Conservation (phyloP, 2,888 invertebrate species). For the Sminthurinus aureus region DNA sequence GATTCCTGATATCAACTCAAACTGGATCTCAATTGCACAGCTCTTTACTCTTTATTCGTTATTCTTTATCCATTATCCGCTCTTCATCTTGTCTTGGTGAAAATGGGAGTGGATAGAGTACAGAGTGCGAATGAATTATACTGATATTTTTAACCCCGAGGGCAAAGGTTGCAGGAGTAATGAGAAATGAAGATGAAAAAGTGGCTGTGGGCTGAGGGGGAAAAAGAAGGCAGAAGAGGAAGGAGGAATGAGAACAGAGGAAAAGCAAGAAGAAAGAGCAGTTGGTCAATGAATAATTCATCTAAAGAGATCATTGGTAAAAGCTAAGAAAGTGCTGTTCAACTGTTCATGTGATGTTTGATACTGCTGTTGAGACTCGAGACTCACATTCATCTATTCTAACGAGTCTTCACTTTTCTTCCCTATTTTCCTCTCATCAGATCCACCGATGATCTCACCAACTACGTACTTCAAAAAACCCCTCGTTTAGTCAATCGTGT, state of each 20-base stretch:
- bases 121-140: neutral
- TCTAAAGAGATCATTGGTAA: neutral
- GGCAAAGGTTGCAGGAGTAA: neutral
- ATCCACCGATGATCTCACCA: neutral
- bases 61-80: no score
- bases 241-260: neutral
- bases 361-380: neutral
- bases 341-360: neutral
- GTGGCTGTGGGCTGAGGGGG: neutral
- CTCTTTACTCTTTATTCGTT: no score
- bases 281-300: conserved; percentile 30
- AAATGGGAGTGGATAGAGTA: neutral
- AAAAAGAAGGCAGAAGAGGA: neutral
- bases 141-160: neutral
- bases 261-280: neutral
- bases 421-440: neutral
- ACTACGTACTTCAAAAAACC: neutral
- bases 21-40: no score
- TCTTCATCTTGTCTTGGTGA: neutral
- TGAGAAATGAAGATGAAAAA: neutral
- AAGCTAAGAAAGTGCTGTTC: neutral
- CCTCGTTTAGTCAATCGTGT: neutral
- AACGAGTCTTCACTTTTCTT: neutral
- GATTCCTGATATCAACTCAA: no score
- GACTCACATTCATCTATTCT: neutral